Base-by-base conservation (phyloP, 2,888 invertebrate genomes). In the Cynaeus angustus region DNA sequence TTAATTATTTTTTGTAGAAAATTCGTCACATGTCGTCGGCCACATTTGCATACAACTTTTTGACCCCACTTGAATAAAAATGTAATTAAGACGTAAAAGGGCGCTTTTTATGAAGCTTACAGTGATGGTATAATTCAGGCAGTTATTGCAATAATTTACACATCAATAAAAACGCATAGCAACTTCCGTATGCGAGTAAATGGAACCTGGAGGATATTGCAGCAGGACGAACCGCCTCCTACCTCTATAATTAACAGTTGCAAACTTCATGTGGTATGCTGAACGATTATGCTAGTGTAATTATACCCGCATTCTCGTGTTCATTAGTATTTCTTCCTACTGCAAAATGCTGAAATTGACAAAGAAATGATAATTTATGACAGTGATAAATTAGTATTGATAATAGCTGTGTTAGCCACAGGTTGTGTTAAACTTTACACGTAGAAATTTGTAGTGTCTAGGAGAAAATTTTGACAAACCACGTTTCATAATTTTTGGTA, bases 241-340 rank as follows among this genome's bases (percentile, higher is more conserved):
- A 61, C 61, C 66, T 55, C 43, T 53, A 56, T 66, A 66, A 66
- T 66, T 66, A 66, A 56, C 66, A 66, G 66, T 66, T 56, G 56
- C 66, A 21, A 56, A 66, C 66, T 46, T 66, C 66, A 53, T 21
- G 56, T 66, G 55, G 61, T 61, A 61, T 53, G 53, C 48, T 66
- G 55, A 55, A 66, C 45, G 66, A 66, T 55, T 66, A 66, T 56
- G 46, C 37, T 30, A 46, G 46, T 46, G 33, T 61, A 66, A 56
- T 66, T 66, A 66, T 66, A 66, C 66, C 66, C 66, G 66, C 66
- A 66, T 66, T 66, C 66, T 66, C 28, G 50, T n/a, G 21, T 48
- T 61, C 61, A 61, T 61, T 61, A 61, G 48, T 48, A 45, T 38
- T 61, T 61, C 61, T 61, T 61, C 61, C 61, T 61, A 37, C 48